Evolutionary conservation across 1,140 invertebrate species (phyloP), one percentile per base, ranked within the genome.

Genomic region (Rhagoletis zephyria): DNA sequence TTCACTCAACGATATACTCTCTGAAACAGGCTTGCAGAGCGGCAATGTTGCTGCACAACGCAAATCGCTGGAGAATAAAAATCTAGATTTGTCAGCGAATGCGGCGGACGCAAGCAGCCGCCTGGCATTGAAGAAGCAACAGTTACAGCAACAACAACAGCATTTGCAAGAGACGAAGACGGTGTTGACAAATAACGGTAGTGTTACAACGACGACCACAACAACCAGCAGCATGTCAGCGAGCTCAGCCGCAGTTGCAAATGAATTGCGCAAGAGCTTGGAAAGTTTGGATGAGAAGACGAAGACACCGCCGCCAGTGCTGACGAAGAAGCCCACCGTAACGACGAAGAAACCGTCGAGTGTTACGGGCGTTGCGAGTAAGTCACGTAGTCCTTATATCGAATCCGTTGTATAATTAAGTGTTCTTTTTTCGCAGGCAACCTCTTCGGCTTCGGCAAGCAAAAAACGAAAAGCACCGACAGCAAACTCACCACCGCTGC

Each of bases 261-360:
- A 90, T 59, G 90, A 92, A 16, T 85, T 92, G 40, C 90, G 92
- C 85, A 93, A 93, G 77, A 92, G 92, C 85, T 87, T 92, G 85
- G 92, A 93, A 74, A 93, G 89, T 88, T 87, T 93, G 88, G 92
- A 93, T 77, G 92, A 93, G 45, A 92, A 92, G 87, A 89, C 92
- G 30, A 93, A 91, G 85, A 92, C 91, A 5, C 89, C 91, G 64
- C 91, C 91, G 45, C 92, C 92, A 77, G 92, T 91, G 87, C 88
- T 93, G n/a, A 90, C 90, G 86, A 95, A 95, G 89, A 95, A 95
- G 91, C 95, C 95, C 16, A 93, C 93, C 86, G 94, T 95, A 88
- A 94, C 95, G 64, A 90, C 94, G 64, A 95, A 95, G 91, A 95
- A 95, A 89, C 95, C 95, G 88, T 95, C 95, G 4, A 95, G 95